phyloP scores from a whole-genome alignment of 2,113 vertebrate genomes.

The Erpornis zantholeuca region DNA sequence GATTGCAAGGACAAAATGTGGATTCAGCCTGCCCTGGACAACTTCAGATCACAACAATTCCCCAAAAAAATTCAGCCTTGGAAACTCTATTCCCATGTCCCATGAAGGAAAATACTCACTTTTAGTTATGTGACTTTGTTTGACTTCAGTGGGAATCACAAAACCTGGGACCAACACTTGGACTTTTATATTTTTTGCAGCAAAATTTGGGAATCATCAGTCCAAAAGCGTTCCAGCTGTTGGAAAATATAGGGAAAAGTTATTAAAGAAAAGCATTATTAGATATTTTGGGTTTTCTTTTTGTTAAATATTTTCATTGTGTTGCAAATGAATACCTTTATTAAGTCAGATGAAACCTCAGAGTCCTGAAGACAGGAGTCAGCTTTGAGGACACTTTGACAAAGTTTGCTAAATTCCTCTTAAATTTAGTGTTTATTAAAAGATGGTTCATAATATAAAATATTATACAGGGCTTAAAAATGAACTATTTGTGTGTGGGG shows the following conservation, averaged over 20 bases:
- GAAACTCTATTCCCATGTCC: background rate
- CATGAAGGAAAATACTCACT: background rate
- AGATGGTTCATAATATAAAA: background rate
- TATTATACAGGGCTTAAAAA: background rate
- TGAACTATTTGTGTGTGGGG: background rate
- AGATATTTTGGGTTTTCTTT: background rate
- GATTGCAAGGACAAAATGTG: background rate
- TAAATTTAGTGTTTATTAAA: background rate
- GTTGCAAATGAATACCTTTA: background rate
- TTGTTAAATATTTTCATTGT: background rate
- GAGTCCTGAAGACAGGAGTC: background rate
- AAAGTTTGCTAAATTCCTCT: background rate
- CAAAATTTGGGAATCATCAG: background rate
- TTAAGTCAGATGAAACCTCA: background rate
- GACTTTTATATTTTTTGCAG: background rate
- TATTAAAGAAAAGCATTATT: background rate
- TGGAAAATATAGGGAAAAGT: background rate
- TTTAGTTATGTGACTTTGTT: background rate
- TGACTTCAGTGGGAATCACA: background rate
- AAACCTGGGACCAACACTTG: fast-evolving
- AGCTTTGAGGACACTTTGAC: background rate
- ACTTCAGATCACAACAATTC: background rate
- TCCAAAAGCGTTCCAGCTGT: background rate
- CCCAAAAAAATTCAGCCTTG: background rate
- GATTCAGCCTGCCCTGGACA: background rate